Base-by-base conservation (phyloP, 2,888 invertebrate species). In the Cacoxenus indagator region DNA sequence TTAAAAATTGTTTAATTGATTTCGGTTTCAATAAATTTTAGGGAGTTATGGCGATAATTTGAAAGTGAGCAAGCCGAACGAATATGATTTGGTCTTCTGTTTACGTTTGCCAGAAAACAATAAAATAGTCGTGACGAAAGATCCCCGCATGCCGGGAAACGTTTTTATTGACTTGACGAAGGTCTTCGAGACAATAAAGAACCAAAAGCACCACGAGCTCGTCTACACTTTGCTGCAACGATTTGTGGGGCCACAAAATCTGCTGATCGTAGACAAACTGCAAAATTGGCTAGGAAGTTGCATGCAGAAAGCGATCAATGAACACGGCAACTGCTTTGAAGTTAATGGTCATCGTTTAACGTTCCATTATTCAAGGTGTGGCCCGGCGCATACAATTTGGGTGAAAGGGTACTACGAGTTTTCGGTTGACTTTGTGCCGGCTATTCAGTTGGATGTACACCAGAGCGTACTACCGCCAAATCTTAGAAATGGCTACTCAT, bases 11-110 rank as follows among this genome's bases (percentile, higher is more conserved):
- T 64, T 17, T 24, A 22, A 64, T 48, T 45, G n/a, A 8, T 11
- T 57, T 8, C n/a, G 24, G 8, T 22, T n/a, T 6, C 31, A n/a
- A 43, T 26, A 26, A 14, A 9, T 43, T 6, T 6, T 55, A 84
- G 87, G 87, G 5, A 85, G 87, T 37, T 87, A 85, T 68, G 84
- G 81, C 0, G 86, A 86, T 62, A 78, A 81, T 19, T 65, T 85
- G 0, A 87, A 87, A 76, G 78, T 86, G 1, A 70, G 75, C 0
- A 70, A 51, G n/a, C 83, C 86, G 0, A 68, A 87, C 67, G 86
- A 86, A 71, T 86, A 77, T 59, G 86, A 86, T 68, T 71, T 85
- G 61, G 71, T 84, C 0, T 70, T 87, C 31, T 71, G 75, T 27
- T 64, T 86, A 0, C 73, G 65, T 55, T 75, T 87, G 24, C 83